phyloP scores from a whole-genome alignment of 2,113 vertebrate species.

The Saccopteryx bilineata region DNA sequence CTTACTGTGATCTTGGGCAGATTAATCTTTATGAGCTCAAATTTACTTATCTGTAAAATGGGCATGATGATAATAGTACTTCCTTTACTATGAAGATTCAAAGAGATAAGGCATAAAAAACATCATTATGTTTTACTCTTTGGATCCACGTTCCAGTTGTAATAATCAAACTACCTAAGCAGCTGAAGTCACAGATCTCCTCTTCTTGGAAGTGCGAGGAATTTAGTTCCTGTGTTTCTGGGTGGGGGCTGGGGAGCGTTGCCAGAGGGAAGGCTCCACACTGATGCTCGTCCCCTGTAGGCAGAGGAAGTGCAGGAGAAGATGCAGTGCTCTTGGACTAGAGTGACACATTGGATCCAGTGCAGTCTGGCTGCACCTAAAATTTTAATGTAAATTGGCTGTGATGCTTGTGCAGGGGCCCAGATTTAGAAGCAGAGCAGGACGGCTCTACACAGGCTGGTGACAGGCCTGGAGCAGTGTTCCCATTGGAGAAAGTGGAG shows the following conservation, averaged over 20 bases:
- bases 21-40: neutral
- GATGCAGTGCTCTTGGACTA: neutral
- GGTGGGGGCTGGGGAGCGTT: neutral
- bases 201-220: neutral
- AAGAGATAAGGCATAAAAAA: neutral
- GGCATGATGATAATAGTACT: neutral
- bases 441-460: slow-evolving; percentile 49
- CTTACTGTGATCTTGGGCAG: slow-evolving; percentile 6
- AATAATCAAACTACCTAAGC: neutral
- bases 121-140: neutral
- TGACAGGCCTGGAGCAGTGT: slow-evolving; percentile 62
- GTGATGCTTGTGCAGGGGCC: slow-evolving; percentile 51
- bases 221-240: neutral
- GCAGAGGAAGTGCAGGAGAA: neutral
- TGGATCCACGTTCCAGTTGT: neutral
- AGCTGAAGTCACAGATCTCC: neutral
- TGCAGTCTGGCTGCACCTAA: slow-evolving; percentile 53
- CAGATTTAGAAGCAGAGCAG: slow-evolving; percentile 77
- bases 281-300: neutral
- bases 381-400: slow-evolving; percentile 74
- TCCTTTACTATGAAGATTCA: neutral
- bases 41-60: slow-evolving; percentile 6
- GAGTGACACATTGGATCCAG: neutral
- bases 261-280: neutral
- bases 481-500: slow-evolving; percentile 74